phyloP scores from a whole-genome alignment of 2,888 invertebrate genomes.

The Blastobasis lacticolella region DNA sequence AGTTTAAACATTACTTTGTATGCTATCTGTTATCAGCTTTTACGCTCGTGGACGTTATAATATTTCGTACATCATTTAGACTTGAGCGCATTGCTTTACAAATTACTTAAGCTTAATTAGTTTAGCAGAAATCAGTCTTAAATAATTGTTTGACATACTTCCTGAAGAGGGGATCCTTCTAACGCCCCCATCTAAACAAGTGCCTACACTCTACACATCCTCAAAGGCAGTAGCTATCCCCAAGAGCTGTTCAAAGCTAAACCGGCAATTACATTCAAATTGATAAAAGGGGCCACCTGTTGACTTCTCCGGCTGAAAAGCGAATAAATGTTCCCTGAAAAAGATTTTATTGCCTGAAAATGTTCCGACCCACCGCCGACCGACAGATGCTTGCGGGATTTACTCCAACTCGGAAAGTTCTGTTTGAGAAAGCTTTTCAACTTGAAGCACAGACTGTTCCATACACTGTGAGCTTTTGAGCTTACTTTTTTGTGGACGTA shows the following conservation, averaged over 20 bases:
- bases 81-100: no score
- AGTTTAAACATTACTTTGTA: no score
- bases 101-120: no score
- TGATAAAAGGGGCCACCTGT: constrained; percentile 65
- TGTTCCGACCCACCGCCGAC: constrained; percentile 19
- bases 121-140: not conserved
- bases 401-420: constrained; percentile 44
- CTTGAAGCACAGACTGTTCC: constrained; percentile 29
- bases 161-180: not conserved
- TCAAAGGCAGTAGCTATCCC: not conserved
- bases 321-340: constrained; percentile 43
- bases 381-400: constrained; percentile 56
- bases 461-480: constrained; percentile 28
- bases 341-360: constrained; percentile 60
- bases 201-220: not conserved
- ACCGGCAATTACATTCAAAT: constrained; percentile 61
- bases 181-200: not conserved
- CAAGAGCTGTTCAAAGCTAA: constrained; percentile 17
- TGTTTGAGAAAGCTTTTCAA: constrained; percentile 42
- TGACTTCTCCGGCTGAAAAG: constrained; percentile 29
- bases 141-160: not conserved
- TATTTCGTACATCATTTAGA: no score
- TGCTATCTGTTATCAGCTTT: no score
- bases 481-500: constrained; percentile 27
- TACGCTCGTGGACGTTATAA: no score